Conservation (phyloP, 2,888 invertebrate genomes). For the Drosophila hamatofila region DNA sequence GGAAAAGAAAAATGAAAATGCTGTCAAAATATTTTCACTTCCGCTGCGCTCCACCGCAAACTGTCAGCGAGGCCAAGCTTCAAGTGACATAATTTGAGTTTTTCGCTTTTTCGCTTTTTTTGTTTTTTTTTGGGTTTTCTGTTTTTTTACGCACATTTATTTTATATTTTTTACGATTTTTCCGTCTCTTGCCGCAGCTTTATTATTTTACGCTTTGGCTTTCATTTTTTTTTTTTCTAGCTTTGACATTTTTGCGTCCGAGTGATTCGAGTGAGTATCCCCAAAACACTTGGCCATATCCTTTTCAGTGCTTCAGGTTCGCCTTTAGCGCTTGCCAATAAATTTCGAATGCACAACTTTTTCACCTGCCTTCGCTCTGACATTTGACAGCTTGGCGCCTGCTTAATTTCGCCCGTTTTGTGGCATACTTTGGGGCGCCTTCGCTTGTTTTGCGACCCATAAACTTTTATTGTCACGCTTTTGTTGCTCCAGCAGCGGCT, state of each 20-base stretch:
- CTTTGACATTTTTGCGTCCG: constrained; percentile 36
- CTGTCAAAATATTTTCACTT: constrained; percentile 75
- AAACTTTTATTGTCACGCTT: constrained; percentile 61
- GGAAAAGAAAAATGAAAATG: constrained; percentile 23
- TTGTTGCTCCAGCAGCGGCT: constrained; percentile 50
- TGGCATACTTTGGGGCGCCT: constrained; percentile 57
- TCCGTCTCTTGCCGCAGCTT: constrained; percentile 27
- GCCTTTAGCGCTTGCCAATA: constrained; percentile 43
- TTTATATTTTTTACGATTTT: constrained; percentile 45
- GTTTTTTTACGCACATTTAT: constrained; percentile 54
- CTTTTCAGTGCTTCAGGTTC: constrained; percentile 25
- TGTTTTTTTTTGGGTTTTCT: constrained; percentile 27
- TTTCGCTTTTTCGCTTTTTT: constrained; percentile 57
- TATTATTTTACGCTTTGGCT: constrained; percentile 62
- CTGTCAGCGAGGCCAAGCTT: constrained; percentile 50
- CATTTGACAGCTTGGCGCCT: constrained; percentile 74
- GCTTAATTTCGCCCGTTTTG: constrained; percentile 64
- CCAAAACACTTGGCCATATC: constrained; percentile 34
- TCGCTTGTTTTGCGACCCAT: constrained; percentile 50
- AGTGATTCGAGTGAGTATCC: constrained; percentile 40
- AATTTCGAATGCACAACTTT: constrained; percentile 52
- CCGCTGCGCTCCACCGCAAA: constrained; percentile 53
- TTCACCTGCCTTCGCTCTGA: constrained; percentile 50
- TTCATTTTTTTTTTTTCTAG: constrained; percentile 32
- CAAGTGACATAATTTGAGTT: constrained; percentile 51